A percentile compares a stretch with the other conserved stretches of the same genome.
Evolutionary conservation across 2,113 vertebrate species (phyloP).

Genomic region (Proteles cristata): DNA sequence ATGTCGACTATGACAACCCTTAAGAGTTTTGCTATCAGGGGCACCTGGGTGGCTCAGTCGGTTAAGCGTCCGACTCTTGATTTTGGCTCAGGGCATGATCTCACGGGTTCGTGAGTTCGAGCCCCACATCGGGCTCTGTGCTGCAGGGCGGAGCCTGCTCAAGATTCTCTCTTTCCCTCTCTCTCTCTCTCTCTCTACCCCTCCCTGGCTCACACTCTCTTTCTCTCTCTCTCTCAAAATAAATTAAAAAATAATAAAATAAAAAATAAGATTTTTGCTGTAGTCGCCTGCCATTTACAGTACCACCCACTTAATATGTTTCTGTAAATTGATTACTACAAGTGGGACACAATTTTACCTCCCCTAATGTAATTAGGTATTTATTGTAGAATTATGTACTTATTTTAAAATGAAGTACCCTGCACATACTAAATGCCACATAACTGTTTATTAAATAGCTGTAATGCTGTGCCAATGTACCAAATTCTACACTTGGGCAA

Average conservation of each 20-base stretch:
- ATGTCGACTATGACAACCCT: not conserved
- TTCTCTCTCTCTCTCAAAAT: too few relatives aligned
- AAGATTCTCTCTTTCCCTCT: too few relatives aligned
- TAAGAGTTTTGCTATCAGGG: not conserved
- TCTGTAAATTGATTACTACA: not conserved
- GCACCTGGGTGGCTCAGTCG: too few relatives aligned
- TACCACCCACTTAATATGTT: not conserved
- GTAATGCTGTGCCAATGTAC: not conserved
- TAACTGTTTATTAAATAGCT: not conserved
- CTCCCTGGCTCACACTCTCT: too few relatives aligned
- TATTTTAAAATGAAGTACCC: conserved; percentile 29
- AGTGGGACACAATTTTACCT: conserved; percentile 4
- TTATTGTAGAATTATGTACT: conserved; percentile 15
- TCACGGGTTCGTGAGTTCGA: too few relatives aligned
- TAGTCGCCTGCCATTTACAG: not conserved
- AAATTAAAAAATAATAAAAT: too few relatives aligned
- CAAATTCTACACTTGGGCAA: not conserved
- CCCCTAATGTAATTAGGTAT: not conserved
- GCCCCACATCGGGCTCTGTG: too few relatives aligned
- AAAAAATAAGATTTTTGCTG: not conserved
- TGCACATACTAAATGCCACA: not conserved
- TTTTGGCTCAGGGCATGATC: too few relatives aligned
- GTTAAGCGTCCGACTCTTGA: too few relatives aligned
- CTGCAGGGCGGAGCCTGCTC: too few relatives aligned
- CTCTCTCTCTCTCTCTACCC: too few relatives aligned